Base-by-base conservation (phyloP, 2,888 invertebrate genomes). In the Acanthosepion pharaonis region DNA sequence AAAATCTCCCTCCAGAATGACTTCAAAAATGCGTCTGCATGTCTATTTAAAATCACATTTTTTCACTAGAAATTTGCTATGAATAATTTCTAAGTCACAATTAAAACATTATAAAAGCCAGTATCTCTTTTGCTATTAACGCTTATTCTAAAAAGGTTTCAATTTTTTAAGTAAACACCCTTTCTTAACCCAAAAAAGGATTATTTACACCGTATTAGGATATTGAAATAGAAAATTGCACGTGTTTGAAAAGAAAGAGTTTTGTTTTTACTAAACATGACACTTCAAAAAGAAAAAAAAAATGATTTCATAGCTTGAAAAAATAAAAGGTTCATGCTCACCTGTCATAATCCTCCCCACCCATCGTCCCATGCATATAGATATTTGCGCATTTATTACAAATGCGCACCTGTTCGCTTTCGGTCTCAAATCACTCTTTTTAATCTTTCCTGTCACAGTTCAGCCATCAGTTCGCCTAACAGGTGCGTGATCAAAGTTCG, bases 401-500 rank as follows among this genome's bases (percentile, higher is more conserved):
- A 78, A 78, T 78, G 78, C 78, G 78, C 78, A 78, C 78, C 78
- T 78, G 78, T 78, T 78, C n/a, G n/a, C n/a, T 28, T 78, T 78
- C n/a, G 8, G 78, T 78, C 78, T 78, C 78, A n/a, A n/a, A 78
- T 78, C 78, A 8, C 78, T 78, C 25, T 64, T 64, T 78, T 78
- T n/a, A n/a, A 28, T 78, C 78, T 78, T 18, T 28, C 78, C n/a
- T 78, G 78, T 78, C 78, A 78, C n/a, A n/a, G 78, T n/a, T 78
- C 28, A 78, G n/a, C n/a, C 78, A 78, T 78, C n/a, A 78, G 78
- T 78, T 78, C n/a, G n/a, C 78, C 78, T n/a, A 78, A 78, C 78
- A 78, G 78, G 78, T 78, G 78, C n/a, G 78, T 78, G 78, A n/a
- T 78, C 78, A 78, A 78, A 78, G 78, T 78, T 78, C 78, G n/a